Evolutionary conservation across 2,888 invertebrate genomes (phyloP).

Genomic region (Eupsilia transversa): DNA sequence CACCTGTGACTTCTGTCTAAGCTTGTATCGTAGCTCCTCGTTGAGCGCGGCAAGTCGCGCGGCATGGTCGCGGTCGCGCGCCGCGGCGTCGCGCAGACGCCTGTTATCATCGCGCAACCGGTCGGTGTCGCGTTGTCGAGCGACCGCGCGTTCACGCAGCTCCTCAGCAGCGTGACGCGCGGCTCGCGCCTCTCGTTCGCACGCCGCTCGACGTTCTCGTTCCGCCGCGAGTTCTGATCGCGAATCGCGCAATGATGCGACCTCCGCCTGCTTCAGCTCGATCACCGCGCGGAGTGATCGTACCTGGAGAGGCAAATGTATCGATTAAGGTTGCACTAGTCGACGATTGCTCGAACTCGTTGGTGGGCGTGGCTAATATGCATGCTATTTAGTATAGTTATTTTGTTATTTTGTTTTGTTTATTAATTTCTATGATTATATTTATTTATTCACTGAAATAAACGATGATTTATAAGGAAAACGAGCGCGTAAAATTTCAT

Average conservation of each 20-base stretch:
- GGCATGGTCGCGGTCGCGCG: conserved; percentile 94
- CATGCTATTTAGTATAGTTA: too few species aligned
- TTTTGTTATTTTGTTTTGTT: too few species aligned
- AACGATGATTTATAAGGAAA: too few species aligned
- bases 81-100: conserved; percentile 93
- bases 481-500: too few species aligned
- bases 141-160: conserved; percentile 94
- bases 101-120: conserved; percentile 91
- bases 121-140: conserved; percentile 93
- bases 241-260: conserved; percentile 93
- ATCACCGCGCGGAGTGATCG: conserved; percentile 96
- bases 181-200: conserved; percentile 93
- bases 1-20: conserved; percentile 95
- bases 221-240: conserved; percentile 93
- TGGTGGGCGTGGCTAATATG: too few species aligned
- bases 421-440: too few species aligned
- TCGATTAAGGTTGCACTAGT: too few species aligned
- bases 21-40: conserved; percentile 96
- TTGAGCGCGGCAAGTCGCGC: conserved; percentile 95
- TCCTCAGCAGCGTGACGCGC: conserved; percentile 97
- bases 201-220: conserved; percentile 93
- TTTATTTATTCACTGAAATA: too few species aligned
- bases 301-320: conserved; percentile 72
- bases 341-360: too few species aligned
- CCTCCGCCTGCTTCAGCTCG: conserved; percentile 96